Base-by-base conservation (phyloP, 2,888 invertebrate genomes). In the Mesorhabditis spiculigera region DNA sequence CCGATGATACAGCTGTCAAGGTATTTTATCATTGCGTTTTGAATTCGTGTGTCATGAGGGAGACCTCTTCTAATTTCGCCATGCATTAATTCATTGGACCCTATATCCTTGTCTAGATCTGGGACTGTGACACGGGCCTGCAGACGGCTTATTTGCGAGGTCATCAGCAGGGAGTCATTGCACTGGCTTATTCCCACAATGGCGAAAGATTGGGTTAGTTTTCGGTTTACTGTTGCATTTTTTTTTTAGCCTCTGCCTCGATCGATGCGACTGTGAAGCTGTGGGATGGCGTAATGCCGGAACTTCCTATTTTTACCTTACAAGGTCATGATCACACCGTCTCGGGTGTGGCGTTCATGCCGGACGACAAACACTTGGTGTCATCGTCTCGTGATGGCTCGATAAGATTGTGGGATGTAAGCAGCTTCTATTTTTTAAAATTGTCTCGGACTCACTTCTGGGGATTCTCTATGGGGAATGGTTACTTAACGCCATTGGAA, bases 41-140 rank as follows among this genome's bases (percentile, higher is more conserved):
- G 28, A 28, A 28, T 28, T 28, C 28, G 28, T 28, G 28, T 3
- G 1, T 28, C 28, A 3, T 28, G 28, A 28, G 28, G 28, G 28
- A 28, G 28, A 28, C 28, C 28, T 28, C 28, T 28, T 28, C 28
- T 1, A 28, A 28, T 28, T 28, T 28, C 28, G 28, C 28, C 28
- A 28, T 28, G 28, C 58, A 13, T 50, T 50, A n/a, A n/a, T 50
- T 50, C 8, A 50, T 13, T 50, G 58, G n/a, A 50, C 8, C n/a
- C n/a, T 50, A n/a, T 50, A 13, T 50, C n/a, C n/a, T 50, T n/a
- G 58, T 50, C n/a, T 50, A 50, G 58, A n/a, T 50, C n/a, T 50
- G 58, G 58, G 58, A 50, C n/a, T 50, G 58, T n/a, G 58, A 50
- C 10, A 50, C 10, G 8, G 58, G 58, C 58, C 10, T 13, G 8